Percentiles rank a stretch among this genome's conserved stretches.
phyloP scores from a whole-genome alignment of 2,113 vertebrate genomes.

The Nyctereutes procyonoides region DNA sequence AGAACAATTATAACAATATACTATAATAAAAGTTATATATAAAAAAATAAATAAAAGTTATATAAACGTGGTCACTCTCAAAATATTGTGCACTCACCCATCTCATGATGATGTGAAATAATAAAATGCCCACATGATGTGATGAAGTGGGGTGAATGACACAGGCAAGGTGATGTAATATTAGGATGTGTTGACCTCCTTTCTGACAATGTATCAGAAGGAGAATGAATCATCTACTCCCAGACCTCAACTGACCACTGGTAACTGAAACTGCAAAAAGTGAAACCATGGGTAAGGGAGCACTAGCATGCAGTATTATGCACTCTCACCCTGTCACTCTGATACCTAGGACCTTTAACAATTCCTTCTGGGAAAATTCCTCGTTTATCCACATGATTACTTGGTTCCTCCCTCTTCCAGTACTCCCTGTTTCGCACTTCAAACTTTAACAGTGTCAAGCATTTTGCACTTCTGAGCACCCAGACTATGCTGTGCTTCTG shows the following conservation, averaged over 20 bases:
- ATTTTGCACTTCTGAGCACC: background rate
- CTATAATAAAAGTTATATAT: no score
- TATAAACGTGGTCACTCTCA: background rate
- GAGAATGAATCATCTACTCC: background rate
- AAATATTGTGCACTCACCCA: background rate
- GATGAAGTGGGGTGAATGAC: background rate
- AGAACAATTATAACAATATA: background rate
- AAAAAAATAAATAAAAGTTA: no score
- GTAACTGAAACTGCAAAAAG: background rate
- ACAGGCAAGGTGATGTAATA: background rate
- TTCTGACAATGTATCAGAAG: background rate
- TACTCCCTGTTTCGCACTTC: background rate
- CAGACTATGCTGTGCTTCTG: background rate
- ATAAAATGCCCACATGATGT: background rate
- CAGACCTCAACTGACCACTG: background rate
- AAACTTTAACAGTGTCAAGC: background rate
- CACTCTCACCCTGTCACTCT: background rate
- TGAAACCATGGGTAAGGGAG: background rate
- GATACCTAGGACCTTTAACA: background rate
- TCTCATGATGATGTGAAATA: background rate
- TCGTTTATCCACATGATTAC: background rate
- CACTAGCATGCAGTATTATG: background rate
- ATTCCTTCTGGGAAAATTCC: background rate
- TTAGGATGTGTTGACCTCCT: background rate
- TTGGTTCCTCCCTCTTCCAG: background rate